Evolutionary conservation across 2,888 invertebrate species (phyloP), one percentile per base, ranked within the genome.

Genomic region (Amphipyra tragopoginis): DNA sequence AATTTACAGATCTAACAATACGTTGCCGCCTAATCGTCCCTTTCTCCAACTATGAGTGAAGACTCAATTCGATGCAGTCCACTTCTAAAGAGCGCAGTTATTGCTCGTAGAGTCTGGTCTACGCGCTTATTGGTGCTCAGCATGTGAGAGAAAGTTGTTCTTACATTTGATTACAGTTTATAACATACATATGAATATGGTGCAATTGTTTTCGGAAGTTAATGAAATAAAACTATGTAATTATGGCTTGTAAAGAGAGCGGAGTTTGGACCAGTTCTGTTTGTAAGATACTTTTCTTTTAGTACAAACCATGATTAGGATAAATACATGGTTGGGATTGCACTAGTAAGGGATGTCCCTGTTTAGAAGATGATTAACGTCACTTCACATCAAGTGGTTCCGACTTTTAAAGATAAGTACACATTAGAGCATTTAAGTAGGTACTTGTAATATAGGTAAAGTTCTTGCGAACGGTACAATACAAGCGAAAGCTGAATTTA

Each of bases 81-180:
- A 85, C 81, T 83, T 83, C 73, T 74, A 73, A 75, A 75, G 75
- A 79, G 65, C 64, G 73, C 70, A 77, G 83, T 85, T 82, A 86
- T 78, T 79, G 79, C 72, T 75, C 79, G 80, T 82, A 81, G 82
- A 81, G 72, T 68, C 73, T 77, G 71, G 75, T 77, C 76, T 74
- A 55, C 71, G 74, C 59, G 75, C 80, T 85, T 86, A 90, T 85
- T 82, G 83, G 75, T 75, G 81, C 66, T 79, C 77, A 79, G 68
- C 86, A 83, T 86, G 86, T 82, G 36, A 79, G 82, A 80, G 84
- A 84, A 85, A 83, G 85, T 82, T 59, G 48, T 62, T 71, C 53
- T 66, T 54, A 64, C 62, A 67, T 65, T 65, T 74, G 69, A 60
- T 60, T 59, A 58, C 50, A 59, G 65, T 54, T 57, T 63, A 63